A percentile compares a stretch with the other conserved stretches of the same genome.
These are phyloP conservation scores for Morone saxatilis DNA, from an alignment of 2,113 vertebrate species.

Conservation along the genomic window DNA sequence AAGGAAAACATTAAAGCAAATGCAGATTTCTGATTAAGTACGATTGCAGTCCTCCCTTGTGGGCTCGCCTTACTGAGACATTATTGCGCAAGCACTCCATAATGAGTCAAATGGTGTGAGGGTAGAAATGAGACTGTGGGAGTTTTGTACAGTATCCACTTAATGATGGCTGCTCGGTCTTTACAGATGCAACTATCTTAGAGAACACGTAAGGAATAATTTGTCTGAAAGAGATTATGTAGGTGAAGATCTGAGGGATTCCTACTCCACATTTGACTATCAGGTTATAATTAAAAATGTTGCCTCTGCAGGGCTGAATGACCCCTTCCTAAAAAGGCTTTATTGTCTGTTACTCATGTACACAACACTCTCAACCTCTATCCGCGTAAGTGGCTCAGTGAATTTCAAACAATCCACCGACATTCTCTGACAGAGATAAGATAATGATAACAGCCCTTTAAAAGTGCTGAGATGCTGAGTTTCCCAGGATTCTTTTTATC, in stretches of 20 bases:
- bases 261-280: conserved; percentile 1
- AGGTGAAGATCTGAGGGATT: not conserved
- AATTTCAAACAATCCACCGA: conserved; percentile 11
- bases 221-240: not conserved
- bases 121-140: not conserved
- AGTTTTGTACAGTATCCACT: not conserved
- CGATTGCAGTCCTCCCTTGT: conserved; percentile 12
- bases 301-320: not conserved
- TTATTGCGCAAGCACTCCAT: conserved; percentile 16
- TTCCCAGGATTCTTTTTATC: conserved; percentile 19
- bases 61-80: conserved; percentile 17
- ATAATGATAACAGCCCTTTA: conserved; percentile 20
- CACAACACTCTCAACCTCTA: not conserved
- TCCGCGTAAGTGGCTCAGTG: conserved; percentile 17
- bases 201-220: not conserved
- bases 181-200: not conserved
- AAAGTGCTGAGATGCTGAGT: conserved; percentile 53
- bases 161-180: not conserved
- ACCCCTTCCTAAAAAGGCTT: not conserved
- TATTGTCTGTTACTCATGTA: not conserved
- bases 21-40: conserved; percentile 36
- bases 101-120: conserved; percentile 36
- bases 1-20: conserved; percentile 48
- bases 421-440: conserved; percentile 45
- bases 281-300: conserved; percentile 9